Percentiles rank a stretch among this genome's conserved stretches.
Evolutionary conservation across 2,888 invertebrate species (phyloP).

Genomic region (Chouioia cunea): DNA sequence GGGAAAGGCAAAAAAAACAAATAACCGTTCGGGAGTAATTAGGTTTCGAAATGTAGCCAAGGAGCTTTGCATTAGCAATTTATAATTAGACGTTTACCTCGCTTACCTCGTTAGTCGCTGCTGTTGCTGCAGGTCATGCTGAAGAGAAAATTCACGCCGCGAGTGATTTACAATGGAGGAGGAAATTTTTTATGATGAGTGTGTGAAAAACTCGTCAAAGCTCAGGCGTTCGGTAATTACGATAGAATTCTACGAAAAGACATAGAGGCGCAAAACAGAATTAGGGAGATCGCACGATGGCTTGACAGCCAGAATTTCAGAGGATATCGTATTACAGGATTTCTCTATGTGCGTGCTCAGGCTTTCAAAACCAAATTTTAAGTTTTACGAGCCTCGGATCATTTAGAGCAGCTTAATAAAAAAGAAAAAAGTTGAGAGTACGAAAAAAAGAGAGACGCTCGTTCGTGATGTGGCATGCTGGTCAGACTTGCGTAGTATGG

Average conservation of each 20-base stretch:
- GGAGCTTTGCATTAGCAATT: not conserved
- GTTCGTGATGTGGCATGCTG: slow-evolving; percentile 18
- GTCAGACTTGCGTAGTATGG: slow-evolving; percentile 6
- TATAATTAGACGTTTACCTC: slow-evolving; percentile 16
- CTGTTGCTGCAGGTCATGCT: slow-evolving; percentile 1
- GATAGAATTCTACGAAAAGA: slow-evolving; percentile 37
- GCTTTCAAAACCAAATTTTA: slow-evolving; percentile 60
- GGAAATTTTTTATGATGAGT: slow-evolving; percentile 5
- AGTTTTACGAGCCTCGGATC: slow-evolving; percentile 51
- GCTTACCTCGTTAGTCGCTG: not conserved
- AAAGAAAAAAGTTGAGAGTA: slow-evolving; percentile 27
- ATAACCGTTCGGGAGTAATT: slow-evolving; percentile 23
- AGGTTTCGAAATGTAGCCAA: slow-evolving; percentile 11
- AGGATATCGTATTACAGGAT: slow-evolving; percentile 54
- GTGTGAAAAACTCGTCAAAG: not conserved
- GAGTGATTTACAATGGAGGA: not conserved
- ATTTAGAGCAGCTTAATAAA: slow-evolving; percentile 45
- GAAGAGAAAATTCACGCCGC: not conserved
- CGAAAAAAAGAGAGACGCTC: slow-evolving; percentile 33
- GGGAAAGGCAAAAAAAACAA: slow-evolving; percentile 2
- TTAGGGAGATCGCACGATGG: slow-evolving; percentile 23
- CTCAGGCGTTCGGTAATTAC: no score
- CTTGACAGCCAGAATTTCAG: slow-evolving; percentile 24
- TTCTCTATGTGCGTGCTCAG: slow-evolving; percentile 27
- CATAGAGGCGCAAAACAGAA: slow-evolving; percentile 25